Base-by-base conservation (phyloP, 2,113 vertebrate genomes). In the Aepyceros melampus region DNA sequence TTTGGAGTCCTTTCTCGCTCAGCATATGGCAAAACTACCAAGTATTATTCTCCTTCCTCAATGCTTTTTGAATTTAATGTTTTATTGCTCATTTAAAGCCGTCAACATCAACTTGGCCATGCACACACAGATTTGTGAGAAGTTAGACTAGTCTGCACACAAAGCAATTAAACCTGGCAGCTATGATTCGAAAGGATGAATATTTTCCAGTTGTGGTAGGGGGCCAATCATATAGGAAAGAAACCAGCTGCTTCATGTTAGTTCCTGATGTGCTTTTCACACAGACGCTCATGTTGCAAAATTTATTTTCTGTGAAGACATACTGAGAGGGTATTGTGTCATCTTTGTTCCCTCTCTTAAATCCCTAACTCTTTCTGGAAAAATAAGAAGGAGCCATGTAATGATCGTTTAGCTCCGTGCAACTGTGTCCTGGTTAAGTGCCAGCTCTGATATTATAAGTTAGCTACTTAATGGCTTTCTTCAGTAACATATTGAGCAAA, bases 191-290 rank as follows among this genome's bases (percentile, higher is more conserved):
- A 86, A 95, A 97, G 98, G 94, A 95, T 33, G 92, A 93, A 55
- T 97, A 86, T 92, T 98, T 98, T 97, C 96, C 97, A 97, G 94
- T 96, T 67, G 45, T 95, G 87, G 93, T 53, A 95, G 93, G 95
- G 95, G 94, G 96, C 89, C 97, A 87, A 94, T 21, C 1, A 2
- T 45, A 97, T 1, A 86, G 97, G 89, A 84, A 91, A 95, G 95
- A 25, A 92, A 97, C 91, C 98, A 98, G 98, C 98, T 98, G 97
- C 91, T 98, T 98, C 95, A 71, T 81, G 98, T 98, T 97, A 97
- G 92, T 67, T 97, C 91, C 98, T 96, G 89, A 89, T 95, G 97
- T 86, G 87, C 97, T 97, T 91, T 96, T 83, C 62, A 79, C 96
- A 79, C 27, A 76, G 88, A 97, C 82, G 79, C 94, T 98, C 95